A percentile compares a stretch with the other conserved stretches of the same genome.
Evolutionary conservation across 2,113 vertebrate species (phyloP).

Genomic region (Esox niger): DNA sequence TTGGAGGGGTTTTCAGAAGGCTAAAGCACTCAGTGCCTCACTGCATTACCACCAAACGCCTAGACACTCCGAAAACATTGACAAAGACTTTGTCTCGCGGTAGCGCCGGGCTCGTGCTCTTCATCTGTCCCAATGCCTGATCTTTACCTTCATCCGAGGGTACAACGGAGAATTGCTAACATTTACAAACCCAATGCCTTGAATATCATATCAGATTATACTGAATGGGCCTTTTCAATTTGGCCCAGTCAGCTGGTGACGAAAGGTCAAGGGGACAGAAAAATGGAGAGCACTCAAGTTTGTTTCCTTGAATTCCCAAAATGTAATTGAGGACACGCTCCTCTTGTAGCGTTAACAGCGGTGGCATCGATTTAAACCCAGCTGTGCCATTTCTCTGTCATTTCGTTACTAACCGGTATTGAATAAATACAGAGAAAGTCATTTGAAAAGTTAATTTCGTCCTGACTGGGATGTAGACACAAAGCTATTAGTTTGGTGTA

Average conservation of each 20-base stretch:
- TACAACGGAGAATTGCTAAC: not conserved
- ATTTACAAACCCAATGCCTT: not conserved
- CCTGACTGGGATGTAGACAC: conserved; percentile 14
- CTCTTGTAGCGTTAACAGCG: conserved; percentile 3
- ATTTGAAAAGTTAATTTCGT: conserved; percentile 25
- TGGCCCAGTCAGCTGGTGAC: not conserved
- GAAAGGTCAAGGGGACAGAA: not conserved
- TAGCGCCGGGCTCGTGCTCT: not conserved
- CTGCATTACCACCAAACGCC: conserved; percentile 2
- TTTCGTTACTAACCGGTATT: conserved; percentile 10
- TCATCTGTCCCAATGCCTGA: not conserved
- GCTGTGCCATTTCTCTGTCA: not conserved
- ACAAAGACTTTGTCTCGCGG: not conserved
- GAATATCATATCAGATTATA: conserved; percentile 16
- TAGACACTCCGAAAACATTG: conserved; percentile 13
- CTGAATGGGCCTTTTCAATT: not conserved
- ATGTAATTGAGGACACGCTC: not conserved
- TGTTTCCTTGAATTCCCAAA: not conserved
- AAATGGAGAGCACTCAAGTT: not conserved
- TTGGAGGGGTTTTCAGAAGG: conserved; percentile 17
- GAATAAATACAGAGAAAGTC: not conserved
- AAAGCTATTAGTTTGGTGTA: conserved; percentile 39
- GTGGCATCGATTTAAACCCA: not conserved
- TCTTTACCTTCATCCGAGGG: not conserved
- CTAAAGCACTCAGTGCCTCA: conserved; percentile 22